Evolutionary conservation across 2,888 invertebrate species (phyloP).

Genomic region (Melangyna quadrimaculata): DNA sequence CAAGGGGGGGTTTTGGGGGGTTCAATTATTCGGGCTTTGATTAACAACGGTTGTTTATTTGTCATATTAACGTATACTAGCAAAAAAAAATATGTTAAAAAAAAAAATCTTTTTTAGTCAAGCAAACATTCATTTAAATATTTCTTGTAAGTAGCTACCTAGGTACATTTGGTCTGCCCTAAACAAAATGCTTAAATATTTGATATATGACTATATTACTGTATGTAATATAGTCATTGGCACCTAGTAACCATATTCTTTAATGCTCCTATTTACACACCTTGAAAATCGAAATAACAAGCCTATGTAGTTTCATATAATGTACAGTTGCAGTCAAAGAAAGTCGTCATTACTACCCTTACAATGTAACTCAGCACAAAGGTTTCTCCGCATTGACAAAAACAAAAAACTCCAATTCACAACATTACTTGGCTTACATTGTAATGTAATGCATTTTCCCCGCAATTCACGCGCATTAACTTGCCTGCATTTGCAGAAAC

Average conservation of each 20-base stretch:
- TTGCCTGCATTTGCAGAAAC: conserved; percentile 17
- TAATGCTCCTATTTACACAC: background rate
- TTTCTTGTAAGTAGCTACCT: too few relatives aligned
- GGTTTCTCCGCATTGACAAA: background rate
- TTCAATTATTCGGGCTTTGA: too few relatives aligned
- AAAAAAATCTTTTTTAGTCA: too few relatives aligned
- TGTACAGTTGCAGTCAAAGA: background rate
- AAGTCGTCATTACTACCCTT: conserved; percentile 44
- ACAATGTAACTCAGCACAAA: conserved; percentile 33
- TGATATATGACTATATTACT: too few relatives aligned
- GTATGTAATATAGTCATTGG: conserved; percentile 3
- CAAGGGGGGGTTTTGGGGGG: too few relatives aligned
- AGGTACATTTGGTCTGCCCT: background rate
- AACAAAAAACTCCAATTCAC: background rate
- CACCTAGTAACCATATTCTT: background rate
- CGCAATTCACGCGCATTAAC: conserved; percentile 52
- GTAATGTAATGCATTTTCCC: conserved; percentile 66
- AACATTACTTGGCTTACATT: conserved; percentile 21
- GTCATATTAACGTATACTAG: too few relatives aligned
- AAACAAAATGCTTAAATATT: background rate
- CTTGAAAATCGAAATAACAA: background rate
- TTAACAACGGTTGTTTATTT: too few relatives aligned
- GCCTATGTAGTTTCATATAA: conserved; percentile 8
- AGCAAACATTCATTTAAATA: too few relatives aligned
- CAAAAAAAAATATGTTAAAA: too few relatives aligned